Percentiles rank a stretch among this genome's conserved stretches.
Evolutionary conservation across 1,140 invertebrate species (phyloP).

Genomic region (Microplitis demolitor): DNA sequence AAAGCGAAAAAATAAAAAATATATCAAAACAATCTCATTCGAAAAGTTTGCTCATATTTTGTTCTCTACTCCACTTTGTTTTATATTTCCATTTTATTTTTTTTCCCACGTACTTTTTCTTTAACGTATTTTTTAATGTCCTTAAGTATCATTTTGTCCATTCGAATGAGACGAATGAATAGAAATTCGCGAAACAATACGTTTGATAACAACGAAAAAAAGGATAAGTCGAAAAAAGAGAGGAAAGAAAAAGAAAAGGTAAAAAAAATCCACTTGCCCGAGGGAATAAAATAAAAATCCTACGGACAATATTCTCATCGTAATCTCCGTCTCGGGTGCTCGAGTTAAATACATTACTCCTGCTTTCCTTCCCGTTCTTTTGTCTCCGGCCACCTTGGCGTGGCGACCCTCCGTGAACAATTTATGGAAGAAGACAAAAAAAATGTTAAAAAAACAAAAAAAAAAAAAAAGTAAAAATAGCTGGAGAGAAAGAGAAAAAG

Average conservation of each 20-base stretch:
- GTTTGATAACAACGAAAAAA: neutral
- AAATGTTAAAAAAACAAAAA: conserved; percentile 25
- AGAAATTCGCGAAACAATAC: neutral
- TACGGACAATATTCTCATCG: conserved; percentile 53
- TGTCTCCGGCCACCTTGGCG: conserved; percentile 52
- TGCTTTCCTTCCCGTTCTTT: conserved; percentile 48
- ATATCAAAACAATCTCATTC: neutral
- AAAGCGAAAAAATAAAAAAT: too few relatives aligned
- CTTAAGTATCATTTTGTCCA: neutral
- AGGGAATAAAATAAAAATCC: conserved; percentile 19
- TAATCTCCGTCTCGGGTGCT: conserved; percentile 50
- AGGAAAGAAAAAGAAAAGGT: neutral
- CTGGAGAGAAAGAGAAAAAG: too few relatives aligned
- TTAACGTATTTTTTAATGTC: too few relatives aligned
- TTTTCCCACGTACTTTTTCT: neutral
- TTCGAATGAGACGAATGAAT: neutral
- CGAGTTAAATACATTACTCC: conserved; percentile 59
- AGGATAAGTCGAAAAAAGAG: neutral
- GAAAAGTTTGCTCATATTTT: neutral
- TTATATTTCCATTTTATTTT: neutral
- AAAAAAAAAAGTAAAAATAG: neutral
- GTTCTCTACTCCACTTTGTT: neutral
- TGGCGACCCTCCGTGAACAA: conserved; percentile 47
- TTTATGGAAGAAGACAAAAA: conserved; percentile 52
- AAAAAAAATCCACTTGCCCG: conserved; percentile 16